These are phyloP conservation scores for Cephus spinipes DNA, from an alignment of 2,888 invertebrate genomes.

Conservation along the genomic window DNA sequence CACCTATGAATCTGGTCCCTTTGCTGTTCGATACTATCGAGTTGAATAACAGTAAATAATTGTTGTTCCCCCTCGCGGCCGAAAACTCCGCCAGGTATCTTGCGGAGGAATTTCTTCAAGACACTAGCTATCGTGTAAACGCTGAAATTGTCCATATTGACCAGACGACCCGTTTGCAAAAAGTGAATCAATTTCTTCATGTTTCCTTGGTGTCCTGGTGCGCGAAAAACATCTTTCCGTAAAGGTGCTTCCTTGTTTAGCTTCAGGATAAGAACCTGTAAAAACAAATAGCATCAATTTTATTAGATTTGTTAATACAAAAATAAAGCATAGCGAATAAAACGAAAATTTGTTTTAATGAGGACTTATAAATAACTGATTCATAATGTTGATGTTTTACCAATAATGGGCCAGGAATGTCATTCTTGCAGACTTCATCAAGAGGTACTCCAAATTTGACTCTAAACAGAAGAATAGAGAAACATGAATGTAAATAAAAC, in stretches of 20 bases:
- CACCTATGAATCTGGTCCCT: conserved; percentile 93
- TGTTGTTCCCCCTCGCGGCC: conserved; percentile 91
- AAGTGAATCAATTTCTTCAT: conserved; percentile 95
- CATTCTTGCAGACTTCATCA: conserved; percentile 94
- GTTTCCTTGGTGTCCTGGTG: conserved; percentile 94
- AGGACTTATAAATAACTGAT: background rate
- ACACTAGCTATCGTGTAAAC: conserved; percentile 99
- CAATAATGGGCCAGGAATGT: conserved; percentile 92
- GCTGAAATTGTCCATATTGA: conserved; percentile 94
- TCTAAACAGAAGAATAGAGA: conserved; percentile 63
- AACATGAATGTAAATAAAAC: background rate
- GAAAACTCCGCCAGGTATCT: conserved; percentile 97
- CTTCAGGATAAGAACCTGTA: conserved; percentile 88
- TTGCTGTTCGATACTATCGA: conserved; percentile 85
- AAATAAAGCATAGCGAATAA: background rate
- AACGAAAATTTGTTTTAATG: background rate
- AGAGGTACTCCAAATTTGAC: conserved; percentile 94
- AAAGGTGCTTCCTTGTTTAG: conserved; percentile 94
- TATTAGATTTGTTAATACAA: too few relatives aligned
- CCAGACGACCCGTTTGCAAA: conserved; percentile 87
- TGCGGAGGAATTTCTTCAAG: conserved; percentile 95
- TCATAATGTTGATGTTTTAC: conserved; percentile 67
- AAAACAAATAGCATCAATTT: conserved; percentile 15
- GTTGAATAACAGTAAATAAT: conserved; percentile 88
- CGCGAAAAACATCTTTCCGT: conserved; percentile 93